These are phyloP conservation scores for Chionoecetes opilio DNA, from an alignment of 1,140 invertebrate genomes.

Conservation along the genomic window DNA sequence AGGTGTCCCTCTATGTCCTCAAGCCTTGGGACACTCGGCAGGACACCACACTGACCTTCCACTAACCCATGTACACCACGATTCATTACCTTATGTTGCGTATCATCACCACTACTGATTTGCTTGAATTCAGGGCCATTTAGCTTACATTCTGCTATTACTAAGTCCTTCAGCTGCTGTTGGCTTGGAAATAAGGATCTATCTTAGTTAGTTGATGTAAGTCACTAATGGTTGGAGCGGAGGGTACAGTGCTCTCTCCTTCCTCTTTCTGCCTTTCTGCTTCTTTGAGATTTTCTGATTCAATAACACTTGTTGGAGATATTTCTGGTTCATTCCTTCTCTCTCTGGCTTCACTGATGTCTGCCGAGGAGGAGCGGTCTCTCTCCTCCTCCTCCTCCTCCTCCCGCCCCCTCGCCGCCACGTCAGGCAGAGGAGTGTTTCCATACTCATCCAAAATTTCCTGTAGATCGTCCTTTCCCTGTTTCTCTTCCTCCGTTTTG, in stretches of 20 bases:
- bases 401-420: neutral
- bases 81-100: neutral
- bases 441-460: slow-evolving; percentile 64
- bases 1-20: slow-evolving; percentile 12
- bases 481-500: slow-evolving; percentile 21
- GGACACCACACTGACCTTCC: neutral
- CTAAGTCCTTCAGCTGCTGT: slow-evolving; percentile 64
- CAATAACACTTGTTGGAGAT: neutral
- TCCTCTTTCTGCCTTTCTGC: neutral
- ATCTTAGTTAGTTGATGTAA: slow-evolving; percentile 45
- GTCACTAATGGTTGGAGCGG: slow-evolving; percentile 61
- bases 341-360: slow-evolving; percentile 5
- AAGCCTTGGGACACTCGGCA: slow-evolving; percentile 64
- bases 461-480: slow-evolving; percentile 11
- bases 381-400: neutral
- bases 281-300: neutral
- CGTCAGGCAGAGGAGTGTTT: slow-evolving; percentile 21
- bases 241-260: neutral
- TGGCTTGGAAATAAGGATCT: slow-evolving; percentile 69
- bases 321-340: neutral
- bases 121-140: neutral
- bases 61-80: neutral
- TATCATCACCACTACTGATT: neutral
- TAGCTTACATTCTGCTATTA: neutral
- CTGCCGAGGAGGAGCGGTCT: neutral